Evolutionary conservation across 2,113 vertebrate genomes (phyloP), one percentile per base, ranked within the genome.

Genomic region (Acinonyx jubatus): DNA sequence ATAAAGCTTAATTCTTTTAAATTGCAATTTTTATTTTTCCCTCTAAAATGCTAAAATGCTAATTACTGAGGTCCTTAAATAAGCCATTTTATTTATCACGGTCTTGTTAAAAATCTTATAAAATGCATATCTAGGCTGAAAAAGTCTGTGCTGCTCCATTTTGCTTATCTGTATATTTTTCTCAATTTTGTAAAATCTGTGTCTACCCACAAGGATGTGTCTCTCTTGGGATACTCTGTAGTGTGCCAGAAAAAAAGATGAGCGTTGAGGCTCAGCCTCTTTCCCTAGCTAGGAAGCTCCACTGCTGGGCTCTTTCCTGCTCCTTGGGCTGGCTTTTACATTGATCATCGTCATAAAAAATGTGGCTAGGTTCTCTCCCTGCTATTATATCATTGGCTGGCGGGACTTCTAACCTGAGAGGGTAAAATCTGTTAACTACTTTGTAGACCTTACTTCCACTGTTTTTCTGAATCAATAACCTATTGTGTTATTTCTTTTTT

Each of bases 141-240:
- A 94, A 91, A 29, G 50, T 65, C 45, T 84, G 41, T 4, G 2
- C 23, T 73, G 5, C 7, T 96, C 9, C 13, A 33, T 31, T 94
- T 84, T 69, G 71, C 41, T 74, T 88, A 57, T 19, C 7, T 38
- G 55, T 85, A 25, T 29, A 38, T 84, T 93, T 89, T 73, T 4
- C 45, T 38, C 69, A 55, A 9, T 83, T 96, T 87, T 66, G 45
- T 78, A 94, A 86, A 93, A 74, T 89, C 79, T 57, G 13, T 68
- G 15, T 84, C 74, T 85, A 33, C 38, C 78, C n/a, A 14, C 0
- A 1, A 89, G 68, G 48, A 23, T 68, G 18, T 65, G 9, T 79
- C 50, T 92, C 55, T 79, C 68, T 50, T 3, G 88, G 78, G 18
- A 84, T 12, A 27, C 31, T 91, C 5, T 13, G 21, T 68, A 33